A percentile compares a stretch with the other conserved stretches of the same genome.
Evolutionary conservation across 2,113 vertebrate species (phyloP).

Genomic region (Otis tarda): DNA sequence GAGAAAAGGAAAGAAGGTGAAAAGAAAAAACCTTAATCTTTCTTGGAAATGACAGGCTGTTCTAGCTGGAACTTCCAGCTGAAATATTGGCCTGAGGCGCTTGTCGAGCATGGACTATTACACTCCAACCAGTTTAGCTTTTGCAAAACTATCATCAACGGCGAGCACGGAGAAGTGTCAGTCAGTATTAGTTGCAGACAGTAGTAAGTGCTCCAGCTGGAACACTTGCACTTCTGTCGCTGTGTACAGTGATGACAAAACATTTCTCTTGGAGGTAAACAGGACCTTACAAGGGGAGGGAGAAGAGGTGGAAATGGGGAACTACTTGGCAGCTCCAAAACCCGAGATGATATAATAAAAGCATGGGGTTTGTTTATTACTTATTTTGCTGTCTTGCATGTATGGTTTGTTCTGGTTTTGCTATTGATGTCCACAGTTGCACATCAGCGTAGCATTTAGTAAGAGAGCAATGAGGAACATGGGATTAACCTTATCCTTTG

Average conservation of each 20-base stretch:
- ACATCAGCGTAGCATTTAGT: neutral
- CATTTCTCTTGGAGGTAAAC: neutral
- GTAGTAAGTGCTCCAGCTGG: neutral
- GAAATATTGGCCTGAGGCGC: neutral
- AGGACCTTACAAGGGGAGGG: neutral
- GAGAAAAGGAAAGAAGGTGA: neutral
- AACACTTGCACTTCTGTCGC: neutral
- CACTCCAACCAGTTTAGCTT: neutral
- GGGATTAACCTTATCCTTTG: neutral
- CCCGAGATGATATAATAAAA: neutral
- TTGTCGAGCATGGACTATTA: neutral
- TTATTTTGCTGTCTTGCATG: neutral
- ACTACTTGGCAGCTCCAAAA: neutral
- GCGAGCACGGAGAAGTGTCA: neutral
- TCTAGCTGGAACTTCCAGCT: neutral
- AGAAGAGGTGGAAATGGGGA: neutral
- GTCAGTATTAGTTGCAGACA: neutral
- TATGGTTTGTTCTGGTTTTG: neutral
- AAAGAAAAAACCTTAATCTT: neutral
- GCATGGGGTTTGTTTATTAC: rapidly evolving
- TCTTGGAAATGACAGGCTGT: slow-evolving; percentile 6
- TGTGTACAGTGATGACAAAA: neutral
- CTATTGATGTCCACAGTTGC: neutral
- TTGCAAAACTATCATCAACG: neutral
- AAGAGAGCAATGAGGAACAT: neutral